Evolutionary conservation across 1,140 invertebrate genomes (phyloP).

Genomic region (Protaetia brevitarsis): DNA sequence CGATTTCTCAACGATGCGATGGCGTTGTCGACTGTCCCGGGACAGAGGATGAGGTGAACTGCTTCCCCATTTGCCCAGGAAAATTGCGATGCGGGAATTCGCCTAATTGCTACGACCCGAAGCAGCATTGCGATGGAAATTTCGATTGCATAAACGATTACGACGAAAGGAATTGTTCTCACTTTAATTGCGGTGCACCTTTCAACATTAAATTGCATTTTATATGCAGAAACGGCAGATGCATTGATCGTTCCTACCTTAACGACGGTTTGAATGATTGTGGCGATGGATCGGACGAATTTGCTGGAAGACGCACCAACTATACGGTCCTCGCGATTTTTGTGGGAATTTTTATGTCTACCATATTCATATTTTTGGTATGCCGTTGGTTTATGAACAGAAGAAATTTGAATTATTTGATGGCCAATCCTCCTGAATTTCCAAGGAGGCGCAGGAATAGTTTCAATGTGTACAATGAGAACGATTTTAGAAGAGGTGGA

Average conservation of each 20-base stretch:
- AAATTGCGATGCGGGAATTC: conserved; percentile 26
- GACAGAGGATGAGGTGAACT: conserved; percentile 33
- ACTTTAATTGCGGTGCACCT: not conserved
- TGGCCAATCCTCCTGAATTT: conserved; percentile 30
- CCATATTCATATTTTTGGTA: conserved; percentile 22
- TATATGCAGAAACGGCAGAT: conserved; percentile 1
- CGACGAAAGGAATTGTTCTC: conserved; percentile 31
- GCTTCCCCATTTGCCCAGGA: conserved; percentile 26
- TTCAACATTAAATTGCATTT: conserved; percentile 8
- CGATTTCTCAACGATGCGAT: conserved; percentile 12
- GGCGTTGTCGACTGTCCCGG: conserved; percentile 29
- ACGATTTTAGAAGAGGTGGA: conserved; percentile 23
- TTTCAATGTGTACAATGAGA: not conserved
- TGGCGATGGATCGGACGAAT: conserved; percentile 18
- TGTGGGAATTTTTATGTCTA: not conserved
- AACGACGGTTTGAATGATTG: conserved; percentile 20
- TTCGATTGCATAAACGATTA: conserved; percentile 28
- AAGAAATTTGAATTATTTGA: conserved; percentile 23
- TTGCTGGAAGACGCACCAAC: not conserved
- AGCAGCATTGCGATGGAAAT: conserved; percentile 29
- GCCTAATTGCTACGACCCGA: conserved; percentile 23
- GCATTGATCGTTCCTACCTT: not conserved
- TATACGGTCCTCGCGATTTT: not conserved
- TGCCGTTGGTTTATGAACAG: conserved; percentile 24
- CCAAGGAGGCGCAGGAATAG: conserved; percentile 17